A percentile compares a stretch with the other conserved stretches of the same genome.
phyloP scores from a whole-genome alignment of 2,797 vertebrate genomes.

The Psittacula derbiana region DNA sequence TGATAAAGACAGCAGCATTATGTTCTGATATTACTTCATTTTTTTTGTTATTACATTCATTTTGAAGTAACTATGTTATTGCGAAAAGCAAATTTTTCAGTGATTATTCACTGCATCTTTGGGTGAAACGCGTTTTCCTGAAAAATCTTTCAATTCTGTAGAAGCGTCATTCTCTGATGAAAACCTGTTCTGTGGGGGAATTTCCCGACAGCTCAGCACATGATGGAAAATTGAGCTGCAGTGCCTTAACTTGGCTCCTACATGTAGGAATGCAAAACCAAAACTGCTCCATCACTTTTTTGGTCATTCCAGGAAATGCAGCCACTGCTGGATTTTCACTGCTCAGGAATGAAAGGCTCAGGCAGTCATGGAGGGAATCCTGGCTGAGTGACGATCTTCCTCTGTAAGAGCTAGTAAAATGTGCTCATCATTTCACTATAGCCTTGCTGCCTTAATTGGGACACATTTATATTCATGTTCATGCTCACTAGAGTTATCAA shows the following conservation, averaged over 20 bases:
- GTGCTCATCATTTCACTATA: background rate
- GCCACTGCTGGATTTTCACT: background rate
- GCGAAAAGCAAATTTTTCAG: background rate
- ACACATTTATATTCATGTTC: background rate
- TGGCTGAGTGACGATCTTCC: background rate
- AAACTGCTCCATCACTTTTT: background rate
- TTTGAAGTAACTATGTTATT: background rate
- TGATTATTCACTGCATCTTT: background rate
- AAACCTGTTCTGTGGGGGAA: background rate
- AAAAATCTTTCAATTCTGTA: background rate
- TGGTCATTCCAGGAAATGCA: background rate
- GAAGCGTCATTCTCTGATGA: background rate
- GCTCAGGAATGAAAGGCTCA: background rate
- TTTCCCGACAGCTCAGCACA: background rate
- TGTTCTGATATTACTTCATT: background rate
- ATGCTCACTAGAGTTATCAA: background rate
- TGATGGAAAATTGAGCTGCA: background rate
- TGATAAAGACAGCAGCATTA: background rate
- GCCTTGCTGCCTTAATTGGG: background rate
- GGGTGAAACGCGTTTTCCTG: background rate
- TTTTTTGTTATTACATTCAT: background rate
- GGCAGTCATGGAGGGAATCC: accelerated
- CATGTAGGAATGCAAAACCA: background rate
- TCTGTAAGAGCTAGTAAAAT: background rate
- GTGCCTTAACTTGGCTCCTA: background rate